Evolutionary conservation across 1,140 invertebrate genomes (phyloP).

Genomic region (Danaus melanippus): DNA sequence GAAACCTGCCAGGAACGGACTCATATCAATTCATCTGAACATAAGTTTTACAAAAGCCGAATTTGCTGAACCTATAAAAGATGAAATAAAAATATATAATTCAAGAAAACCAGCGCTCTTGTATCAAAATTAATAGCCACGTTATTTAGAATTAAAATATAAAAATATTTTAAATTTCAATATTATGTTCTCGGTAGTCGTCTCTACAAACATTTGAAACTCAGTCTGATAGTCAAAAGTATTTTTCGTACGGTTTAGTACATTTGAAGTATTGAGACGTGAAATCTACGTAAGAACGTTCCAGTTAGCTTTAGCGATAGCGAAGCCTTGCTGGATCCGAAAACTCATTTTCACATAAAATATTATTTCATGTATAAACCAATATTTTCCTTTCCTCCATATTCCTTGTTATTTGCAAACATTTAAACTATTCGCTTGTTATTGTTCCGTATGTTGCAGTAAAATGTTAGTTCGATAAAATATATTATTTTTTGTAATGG

Average conservation of each 20-base stretch:
- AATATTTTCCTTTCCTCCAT: slow-evolving; percentile 26
- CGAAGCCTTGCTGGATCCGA: slow-evolving; percentile 23
- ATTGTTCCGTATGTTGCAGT: background rate
- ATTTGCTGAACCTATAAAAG: too few relatives aligned
- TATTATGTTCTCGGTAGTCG: too few relatives aligned
- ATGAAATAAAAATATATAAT: too few relatives aligned
- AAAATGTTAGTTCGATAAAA: too few relatives aligned
- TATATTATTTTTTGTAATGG: too few relatives aligned
- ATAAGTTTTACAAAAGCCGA: too few relatives aligned
- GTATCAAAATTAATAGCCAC: background rate
- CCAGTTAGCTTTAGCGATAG: slow-evolving; percentile 24
- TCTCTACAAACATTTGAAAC: too few relatives aligned
- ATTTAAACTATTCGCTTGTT: slow-evolving; percentile 22
- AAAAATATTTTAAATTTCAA: slow-evolving; percentile 1
- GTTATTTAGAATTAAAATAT: background rate
- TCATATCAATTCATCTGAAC: too few relatives aligned
- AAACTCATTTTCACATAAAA: slow-evolving; percentile 25
- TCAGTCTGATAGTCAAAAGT: background rate
- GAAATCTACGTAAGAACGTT: slow-evolving; percentile 30
- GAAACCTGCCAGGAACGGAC: too few relatives aligned
- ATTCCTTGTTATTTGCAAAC: slow-evolving; percentile 20
- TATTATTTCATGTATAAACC: slow-evolving; percentile 26
- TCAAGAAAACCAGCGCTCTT: too few relatives aligned
- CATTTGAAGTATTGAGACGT: slow-evolving; percentile 31
- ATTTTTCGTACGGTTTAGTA: background rate